A percentile compares a stretch with the other conserved stretches of the same genome.
phyloP scores from a whole-genome alignment of 2,113 vertebrate genomes.

The Anarhynchus alexandrinus region DNA sequence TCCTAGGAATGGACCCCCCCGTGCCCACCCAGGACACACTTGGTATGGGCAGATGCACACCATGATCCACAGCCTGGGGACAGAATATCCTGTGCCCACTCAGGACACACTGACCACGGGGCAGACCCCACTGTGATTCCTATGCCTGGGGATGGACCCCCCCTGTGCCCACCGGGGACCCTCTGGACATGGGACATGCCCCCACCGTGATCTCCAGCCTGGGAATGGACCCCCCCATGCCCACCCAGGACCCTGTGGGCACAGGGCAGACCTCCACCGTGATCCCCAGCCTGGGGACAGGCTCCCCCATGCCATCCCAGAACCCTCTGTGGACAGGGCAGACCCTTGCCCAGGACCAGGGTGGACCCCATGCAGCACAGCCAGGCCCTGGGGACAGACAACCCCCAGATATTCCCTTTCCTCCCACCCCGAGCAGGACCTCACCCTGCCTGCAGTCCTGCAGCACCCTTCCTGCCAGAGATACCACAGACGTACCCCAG shows the following conservation, averaged over 20 bases:
- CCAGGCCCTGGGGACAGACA: not conserved
- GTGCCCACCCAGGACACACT: not conserved
- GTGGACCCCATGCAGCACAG: not conserved
- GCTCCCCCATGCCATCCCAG: fast-evolving
- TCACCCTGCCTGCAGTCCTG: not conserved
- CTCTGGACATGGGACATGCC: not conserved
- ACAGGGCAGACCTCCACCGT: not conserved
- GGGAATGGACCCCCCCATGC: not conserved
- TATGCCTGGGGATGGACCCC: not conserved
- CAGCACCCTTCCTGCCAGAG: not conserved
- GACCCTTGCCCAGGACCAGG: not conserved
- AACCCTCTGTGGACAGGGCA: too few relatives aligned
- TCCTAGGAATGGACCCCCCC: not conserved
- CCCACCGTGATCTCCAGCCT: not conserved
- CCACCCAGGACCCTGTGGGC: not conserved
- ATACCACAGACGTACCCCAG: too few relatives aligned
- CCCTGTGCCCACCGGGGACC: not conserved
- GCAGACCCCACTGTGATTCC: not conserved
- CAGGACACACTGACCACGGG: fast-evolving
- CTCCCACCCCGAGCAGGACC: too few relatives aligned
- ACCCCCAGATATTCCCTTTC: not conserved
- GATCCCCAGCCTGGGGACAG: not conserved
- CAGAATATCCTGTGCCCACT: not conserved
- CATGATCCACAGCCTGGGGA: not conserved
- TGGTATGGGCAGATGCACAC: not conserved